phyloP scores from a whole-genome alignment of 1,140 invertebrate genomes.

The Plectrocnemia conspersa region DNA sequence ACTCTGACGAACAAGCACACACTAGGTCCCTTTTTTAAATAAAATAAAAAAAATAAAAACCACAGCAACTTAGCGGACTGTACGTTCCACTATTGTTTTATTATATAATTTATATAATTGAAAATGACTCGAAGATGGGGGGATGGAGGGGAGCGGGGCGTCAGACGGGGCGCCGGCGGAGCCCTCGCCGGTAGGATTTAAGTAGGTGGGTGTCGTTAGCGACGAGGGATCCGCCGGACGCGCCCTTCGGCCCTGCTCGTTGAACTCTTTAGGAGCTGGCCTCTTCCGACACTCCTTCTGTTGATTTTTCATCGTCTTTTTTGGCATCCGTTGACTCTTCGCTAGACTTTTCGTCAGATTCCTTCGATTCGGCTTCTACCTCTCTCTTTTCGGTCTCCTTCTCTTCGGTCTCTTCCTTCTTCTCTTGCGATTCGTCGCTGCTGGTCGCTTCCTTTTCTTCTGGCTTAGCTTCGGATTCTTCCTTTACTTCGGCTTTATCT shows the following conservation, averaged over 20 bases:
- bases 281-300: slow-evolving; percentile 25
- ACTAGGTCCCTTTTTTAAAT: not conserved
- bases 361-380: slow-evolving; percentile 5
- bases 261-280: slow-evolving; percentile 14
- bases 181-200: slow-evolving; percentile 11
- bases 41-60: too few species aligned
- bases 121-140: slow-evolving; percentile 25
- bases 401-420: not conserved
- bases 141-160: slow-evolving; percentile 13
- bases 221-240: slow-evolving; percentile 2
- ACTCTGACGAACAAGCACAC: slow-evolving; percentile 31
- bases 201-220: slow-evolving; percentile 10
- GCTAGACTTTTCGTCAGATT: slow-evolving; percentile 10
- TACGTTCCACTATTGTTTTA: not conserved
- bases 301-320: slow-evolving; percentile 19
- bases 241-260: slow-evolving; percentile 4
- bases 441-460: not conserved
- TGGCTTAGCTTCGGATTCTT: not conserved
- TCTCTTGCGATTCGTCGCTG: too few species aligned
- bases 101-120: too few species aligned
- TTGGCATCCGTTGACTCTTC: slow-evolving; percentile 20
- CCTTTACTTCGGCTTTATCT: not conserved
- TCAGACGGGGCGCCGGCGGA: not conserved
- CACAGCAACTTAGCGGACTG: too few species aligned
- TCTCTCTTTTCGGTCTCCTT: not conserved